Evolutionary conservation across 2,113 vertebrate species (phyloP).

Genomic region (Peromyscus californicus): DNA sequence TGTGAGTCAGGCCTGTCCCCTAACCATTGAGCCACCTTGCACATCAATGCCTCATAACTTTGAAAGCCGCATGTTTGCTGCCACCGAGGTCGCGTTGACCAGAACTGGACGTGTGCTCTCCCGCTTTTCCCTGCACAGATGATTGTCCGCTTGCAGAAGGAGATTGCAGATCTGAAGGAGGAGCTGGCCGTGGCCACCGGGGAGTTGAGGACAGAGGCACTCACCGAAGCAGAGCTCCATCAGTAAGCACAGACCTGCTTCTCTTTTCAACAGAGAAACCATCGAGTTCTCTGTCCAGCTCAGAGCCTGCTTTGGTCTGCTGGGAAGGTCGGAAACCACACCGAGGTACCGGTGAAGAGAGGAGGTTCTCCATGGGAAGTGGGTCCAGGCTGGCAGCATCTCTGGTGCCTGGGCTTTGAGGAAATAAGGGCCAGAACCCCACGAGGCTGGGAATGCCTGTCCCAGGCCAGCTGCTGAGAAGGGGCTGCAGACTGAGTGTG

Average conservation of each 20-base stretch:
- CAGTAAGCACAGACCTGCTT: constrained; percentile 86
- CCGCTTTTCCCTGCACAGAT: constrained; percentile 87
- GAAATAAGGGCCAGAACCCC: constrained; percentile 61
- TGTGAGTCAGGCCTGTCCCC: neutral
- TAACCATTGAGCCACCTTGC: neutral
- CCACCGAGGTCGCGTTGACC: neutral
- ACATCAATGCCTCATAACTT: neutral
- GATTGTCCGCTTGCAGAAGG: constrained; percentile 92
- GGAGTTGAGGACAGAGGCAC: constrained; percentile 88
- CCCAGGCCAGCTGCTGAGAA: constrained; percentile 78
- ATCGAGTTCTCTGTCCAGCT: constrained; percentile 74
- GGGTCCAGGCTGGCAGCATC: constrained; percentile 72
- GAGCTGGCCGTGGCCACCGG: constrained; percentile 93
- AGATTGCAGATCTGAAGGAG: constrained; percentile 93
- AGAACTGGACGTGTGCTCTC: constrained; percentile 64
- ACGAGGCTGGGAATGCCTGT: constrained; percentile 68
- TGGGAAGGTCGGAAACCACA: constrained; percentile 61
- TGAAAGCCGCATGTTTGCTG: neutral
- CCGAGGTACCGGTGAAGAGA: constrained; percentile 73
- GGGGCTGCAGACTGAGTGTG: constrained; percentile 55
- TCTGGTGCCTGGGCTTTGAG: constrained; percentile 79
- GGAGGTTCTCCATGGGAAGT: constrained; percentile 76
- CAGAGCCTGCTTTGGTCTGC: constrained; percentile 56
- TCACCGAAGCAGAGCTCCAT: constrained; percentile 91
- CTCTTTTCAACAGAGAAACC: constrained; percentile 48